Evolutionary conservation across 2,888 invertebrate species (phyloP).

Genomic region (Drosophila koepferae): DNA sequence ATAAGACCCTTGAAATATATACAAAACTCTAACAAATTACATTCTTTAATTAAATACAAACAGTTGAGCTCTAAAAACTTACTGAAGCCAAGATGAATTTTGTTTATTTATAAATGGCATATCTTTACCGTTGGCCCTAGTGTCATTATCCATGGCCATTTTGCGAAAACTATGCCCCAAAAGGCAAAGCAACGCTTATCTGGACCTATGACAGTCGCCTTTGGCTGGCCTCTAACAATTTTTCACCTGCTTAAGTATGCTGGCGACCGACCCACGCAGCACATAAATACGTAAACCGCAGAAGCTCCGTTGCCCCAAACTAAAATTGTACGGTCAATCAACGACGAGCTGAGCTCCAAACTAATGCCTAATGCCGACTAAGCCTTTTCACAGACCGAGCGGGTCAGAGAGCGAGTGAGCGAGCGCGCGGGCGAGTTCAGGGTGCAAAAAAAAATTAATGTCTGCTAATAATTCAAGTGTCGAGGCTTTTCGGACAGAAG

Average conservation of each 20-base stretch:
- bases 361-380: constrained; percentile 43
- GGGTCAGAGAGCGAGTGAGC: not conserved
- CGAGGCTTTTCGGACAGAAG: constrained; percentile 31
- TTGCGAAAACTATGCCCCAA: constrained; percentile 33
- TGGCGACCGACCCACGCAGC: constrained; percentile 18
- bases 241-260: constrained; percentile 57
- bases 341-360: constrained; percentile 30
- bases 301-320: constrained; percentile 30
- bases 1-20: no score
- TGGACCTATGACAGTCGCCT: constrained; percentile 25
- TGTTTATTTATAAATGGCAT: constrained; percentile 39
- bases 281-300: constrained; percentile 52
- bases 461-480: constrained; percentile 70
- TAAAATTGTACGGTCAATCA: constrained; percentile 59
- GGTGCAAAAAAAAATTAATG: constrained; percentile 62
- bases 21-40: not conserved
- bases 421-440: no score
- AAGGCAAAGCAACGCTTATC: constrained; percentile 50
- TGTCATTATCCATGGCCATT: constrained; percentile 46
- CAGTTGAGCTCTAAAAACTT: not conserved
- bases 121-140: constrained; percentile 32
- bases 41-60: constrained; percentile 10
- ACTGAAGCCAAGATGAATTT: constrained; percentile 15
- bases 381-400: constrained; percentile 28
- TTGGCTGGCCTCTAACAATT: constrained; percentile 23